These are phyloP conservation scores for Tetragonisca angustula DNA, from an alignment of 2,888 invertebrate species.

Conservation along the genomic window DNA sequence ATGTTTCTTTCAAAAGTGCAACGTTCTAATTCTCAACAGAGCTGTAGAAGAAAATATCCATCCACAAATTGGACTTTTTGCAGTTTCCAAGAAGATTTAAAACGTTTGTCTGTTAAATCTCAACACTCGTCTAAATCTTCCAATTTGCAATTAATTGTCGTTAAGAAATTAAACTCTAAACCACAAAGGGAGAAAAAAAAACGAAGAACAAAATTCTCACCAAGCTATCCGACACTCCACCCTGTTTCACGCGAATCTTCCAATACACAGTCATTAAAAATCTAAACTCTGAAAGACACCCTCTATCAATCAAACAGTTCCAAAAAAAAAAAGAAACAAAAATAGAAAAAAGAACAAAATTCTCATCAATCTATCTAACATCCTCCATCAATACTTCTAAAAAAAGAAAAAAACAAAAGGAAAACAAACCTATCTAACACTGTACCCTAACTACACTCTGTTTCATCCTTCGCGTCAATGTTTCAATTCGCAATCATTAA, in stretches of 20 bases:
- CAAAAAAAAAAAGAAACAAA: not conserved
- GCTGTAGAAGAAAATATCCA: not conserved
- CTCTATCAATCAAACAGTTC: not conserved
- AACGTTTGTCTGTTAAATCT: not conserved
- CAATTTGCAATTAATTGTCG: not conserved
- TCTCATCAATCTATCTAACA: not conserved
- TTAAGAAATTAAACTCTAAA: not conserved
- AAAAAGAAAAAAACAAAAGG: too few species aligned
- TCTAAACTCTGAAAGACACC: not conserved
- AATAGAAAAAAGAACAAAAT: not conserved
- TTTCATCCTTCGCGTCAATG: too few species aligned
- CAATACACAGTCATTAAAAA: not conserved
- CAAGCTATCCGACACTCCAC: not conserved
- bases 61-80: not conserved
- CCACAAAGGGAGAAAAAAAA: fast-evolving
- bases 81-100: not conserved
- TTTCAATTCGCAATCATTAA: too few species aligned
- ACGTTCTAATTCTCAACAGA: not conserved
- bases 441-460: not conserved
- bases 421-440: not conserved
- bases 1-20: not conserved
- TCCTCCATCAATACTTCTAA: too few species aligned
- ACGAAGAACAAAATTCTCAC: not conserved
- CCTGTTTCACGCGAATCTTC: not conserved
- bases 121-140: not conserved